Percentiles rank a stretch among this genome's conserved stretches.
Evolutionary conservation across 2,113 vertebrate species (phyloP).

Genomic region (Lepidothrix coronata): DNA sequence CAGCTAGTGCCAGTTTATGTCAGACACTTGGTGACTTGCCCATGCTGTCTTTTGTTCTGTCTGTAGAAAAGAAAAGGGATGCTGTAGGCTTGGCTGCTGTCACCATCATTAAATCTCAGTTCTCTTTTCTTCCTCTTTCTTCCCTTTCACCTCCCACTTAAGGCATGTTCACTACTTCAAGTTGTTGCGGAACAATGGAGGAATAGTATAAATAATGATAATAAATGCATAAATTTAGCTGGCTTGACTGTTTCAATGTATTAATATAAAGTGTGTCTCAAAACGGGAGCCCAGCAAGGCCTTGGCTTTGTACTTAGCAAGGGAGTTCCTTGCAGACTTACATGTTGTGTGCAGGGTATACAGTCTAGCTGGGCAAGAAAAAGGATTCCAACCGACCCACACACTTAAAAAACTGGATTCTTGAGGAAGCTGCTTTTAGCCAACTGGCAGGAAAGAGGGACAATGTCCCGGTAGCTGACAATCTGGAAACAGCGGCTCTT

Average conservation of each 20-base stretch:
- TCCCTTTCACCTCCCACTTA: not conserved
- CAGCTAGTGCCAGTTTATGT: not conserved
- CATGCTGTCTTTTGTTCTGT: not conserved
- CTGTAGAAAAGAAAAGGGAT: not conserved
- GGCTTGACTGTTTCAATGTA: not conserved
- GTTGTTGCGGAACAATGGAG: accelerated
- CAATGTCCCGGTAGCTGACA: not conserved
- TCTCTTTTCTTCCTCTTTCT: not conserved
- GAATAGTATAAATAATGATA: not conserved
- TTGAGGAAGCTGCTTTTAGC: not conserved
- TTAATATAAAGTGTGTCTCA: not conserved
- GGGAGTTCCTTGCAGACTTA: accelerated
- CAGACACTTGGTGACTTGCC: not conserved
- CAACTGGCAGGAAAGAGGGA: not conserved
- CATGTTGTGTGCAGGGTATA: accelerated
- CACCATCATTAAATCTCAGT: not conserved
- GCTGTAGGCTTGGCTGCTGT: not conserved
- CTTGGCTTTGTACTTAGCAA: accelerated
- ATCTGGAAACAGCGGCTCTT: not conserved
- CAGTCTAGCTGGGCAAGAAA: not conserved
- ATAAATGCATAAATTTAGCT: not conserved
- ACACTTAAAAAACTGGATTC: not conserved
- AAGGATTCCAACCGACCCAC: not conserved
- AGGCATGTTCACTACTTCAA: not conserved
- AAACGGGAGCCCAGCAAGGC: not conserved